Conservation (phyloP, 1,140 invertebrate genomes). For the Araneus ventricosus region DNA sequence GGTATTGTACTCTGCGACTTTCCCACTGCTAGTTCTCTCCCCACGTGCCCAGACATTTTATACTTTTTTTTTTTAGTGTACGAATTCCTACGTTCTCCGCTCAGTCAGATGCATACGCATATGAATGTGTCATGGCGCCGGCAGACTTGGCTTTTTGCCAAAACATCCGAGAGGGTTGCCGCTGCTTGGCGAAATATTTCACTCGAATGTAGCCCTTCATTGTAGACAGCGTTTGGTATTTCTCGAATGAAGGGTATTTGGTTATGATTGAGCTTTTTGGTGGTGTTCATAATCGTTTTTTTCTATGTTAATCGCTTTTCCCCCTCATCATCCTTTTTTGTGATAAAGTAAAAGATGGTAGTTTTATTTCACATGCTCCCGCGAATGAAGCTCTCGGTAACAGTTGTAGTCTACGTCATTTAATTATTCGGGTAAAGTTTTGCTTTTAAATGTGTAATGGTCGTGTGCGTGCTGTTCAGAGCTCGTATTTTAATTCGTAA, state of each 20-base stretch:
- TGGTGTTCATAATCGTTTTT: too few species aligned
- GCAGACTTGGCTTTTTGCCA: conserved; percentile 51
- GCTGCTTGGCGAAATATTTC: neutral
- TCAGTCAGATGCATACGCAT: conserved; percentile 12
- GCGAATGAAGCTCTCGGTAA: too few species aligned
- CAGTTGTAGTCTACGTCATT: too few species aligned
- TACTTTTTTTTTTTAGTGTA: neutral
- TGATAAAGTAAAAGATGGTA: too few species aligned
- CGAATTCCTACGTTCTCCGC: conserved; percentile 15
- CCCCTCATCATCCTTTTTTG: too few species aligned
- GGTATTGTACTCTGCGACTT: neutral
- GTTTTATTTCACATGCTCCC: too few species aligned
- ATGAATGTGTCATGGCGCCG: conserved; percentile 64
- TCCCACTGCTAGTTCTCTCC: neutral
- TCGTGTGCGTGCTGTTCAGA: too few species aligned
- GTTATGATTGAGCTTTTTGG: neutral
- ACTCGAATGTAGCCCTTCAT: neutral
- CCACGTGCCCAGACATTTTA: conserved; percentile 18
- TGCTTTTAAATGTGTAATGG: too few species aligned
- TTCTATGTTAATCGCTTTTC: too few species aligned
- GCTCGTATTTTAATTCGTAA: too few species aligned
- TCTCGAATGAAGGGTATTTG: neutral
- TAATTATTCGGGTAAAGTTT: too few species aligned
- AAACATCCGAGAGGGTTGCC: neutral
- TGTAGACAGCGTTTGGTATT: neutral